Evolutionary conservation across 2,888 invertebrate species (phyloP).

Genomic region (Cryptus viduatorius): DNA sequence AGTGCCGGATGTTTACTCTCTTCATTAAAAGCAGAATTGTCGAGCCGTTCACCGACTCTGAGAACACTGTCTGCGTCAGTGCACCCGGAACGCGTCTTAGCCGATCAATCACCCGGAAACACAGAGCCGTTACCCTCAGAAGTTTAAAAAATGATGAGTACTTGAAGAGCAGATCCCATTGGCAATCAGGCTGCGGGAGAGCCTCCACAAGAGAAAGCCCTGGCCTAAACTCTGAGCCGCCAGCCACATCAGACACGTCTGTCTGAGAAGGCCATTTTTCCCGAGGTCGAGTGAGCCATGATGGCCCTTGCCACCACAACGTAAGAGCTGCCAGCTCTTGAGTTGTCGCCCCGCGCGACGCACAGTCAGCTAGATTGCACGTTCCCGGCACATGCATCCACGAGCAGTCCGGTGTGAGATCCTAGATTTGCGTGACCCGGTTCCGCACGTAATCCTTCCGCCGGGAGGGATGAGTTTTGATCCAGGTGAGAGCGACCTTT

Average conservation of each 20-base stretch:
- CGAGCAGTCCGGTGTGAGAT: conserved; percentile 29
- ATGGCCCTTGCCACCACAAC: too few relatives aligned
- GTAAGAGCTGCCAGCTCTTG: too few relatives aligned
- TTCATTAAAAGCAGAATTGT: background rate
- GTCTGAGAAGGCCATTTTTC: too few relatives aligned
- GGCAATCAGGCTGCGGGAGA: too few relatives aligned
- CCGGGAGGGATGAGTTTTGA: conserved; percentile 64
- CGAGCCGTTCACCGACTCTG: background rate
- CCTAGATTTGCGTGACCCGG: conserved; percentile 69
- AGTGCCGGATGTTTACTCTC: background rate
- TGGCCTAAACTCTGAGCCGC: too few relatives aligned
- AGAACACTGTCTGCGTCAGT: background rate
- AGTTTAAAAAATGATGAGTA: too few relatives aligned
- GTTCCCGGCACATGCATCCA: conserved; percentile 64
- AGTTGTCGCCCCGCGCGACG: conserved; percentile 43
- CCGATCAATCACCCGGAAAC: background rate
- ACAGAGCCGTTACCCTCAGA: too few relatives aligned
- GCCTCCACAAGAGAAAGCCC: too few relatives aligned
- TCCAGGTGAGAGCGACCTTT: conserved; percentile 48
- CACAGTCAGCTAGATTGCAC: conserved; percentile 61
- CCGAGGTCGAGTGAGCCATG: too few relatives aligned
- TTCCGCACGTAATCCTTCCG: conserved; percentile 72
- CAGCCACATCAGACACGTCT: too few relatives aligned
- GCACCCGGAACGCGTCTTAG: too few relatives aligned
- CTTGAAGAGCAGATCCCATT: too few relatives aligned